A percentile compares a stretch with the other conserved stretches of the same genome.
Evolutionary conservation across 2,797 vertebrate genomes (phyloP).

Genomic region (Alcedo atthis): DNA sequence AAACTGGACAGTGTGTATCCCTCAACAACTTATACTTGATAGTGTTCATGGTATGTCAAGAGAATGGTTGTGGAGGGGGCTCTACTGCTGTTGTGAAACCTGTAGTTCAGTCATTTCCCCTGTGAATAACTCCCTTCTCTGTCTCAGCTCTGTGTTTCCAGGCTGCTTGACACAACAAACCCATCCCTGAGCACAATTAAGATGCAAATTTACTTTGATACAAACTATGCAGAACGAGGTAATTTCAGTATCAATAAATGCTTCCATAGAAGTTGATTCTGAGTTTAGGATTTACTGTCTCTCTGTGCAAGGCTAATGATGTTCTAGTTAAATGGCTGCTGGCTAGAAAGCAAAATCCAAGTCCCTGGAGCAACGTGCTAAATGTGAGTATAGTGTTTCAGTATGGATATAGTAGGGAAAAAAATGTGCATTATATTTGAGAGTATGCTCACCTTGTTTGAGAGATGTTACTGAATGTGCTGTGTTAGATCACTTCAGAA

Average conservation of each 20-base stretch:
- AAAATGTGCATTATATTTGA: neutral
- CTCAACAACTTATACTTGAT: neutral
- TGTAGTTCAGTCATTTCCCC: neutral
- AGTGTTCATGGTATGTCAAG: too few species aligned
- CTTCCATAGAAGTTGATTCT: neutral
- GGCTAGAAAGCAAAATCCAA: constrained; percentile 9
- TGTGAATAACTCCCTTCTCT: neutral
- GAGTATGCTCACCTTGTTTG: neutral
- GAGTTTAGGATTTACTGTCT: neutral
- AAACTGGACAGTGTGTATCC: neutral
- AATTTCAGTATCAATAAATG: neutral
- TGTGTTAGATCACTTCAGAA: neutral
- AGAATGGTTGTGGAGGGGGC: neutral
- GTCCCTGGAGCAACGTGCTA: neutral
- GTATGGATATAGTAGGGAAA: neutral
- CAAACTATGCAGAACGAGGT: constrained; percentile 89
- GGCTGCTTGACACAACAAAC: constrained; percentile 83
- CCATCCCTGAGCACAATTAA: constrained; percentile 91
- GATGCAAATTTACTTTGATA: constrained; percentile 95
- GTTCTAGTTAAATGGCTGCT: neutral
- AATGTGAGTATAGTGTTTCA: neutral
- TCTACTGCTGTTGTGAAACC: neutral
- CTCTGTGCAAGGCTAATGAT: neutral
- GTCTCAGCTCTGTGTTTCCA: constrained; percentile 85
- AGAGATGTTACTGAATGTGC: neutral